Evolutionary conservation across 2,888 invertebrate species (phyloP).

Genomic region (Platynereis dumerilii): DNA sequence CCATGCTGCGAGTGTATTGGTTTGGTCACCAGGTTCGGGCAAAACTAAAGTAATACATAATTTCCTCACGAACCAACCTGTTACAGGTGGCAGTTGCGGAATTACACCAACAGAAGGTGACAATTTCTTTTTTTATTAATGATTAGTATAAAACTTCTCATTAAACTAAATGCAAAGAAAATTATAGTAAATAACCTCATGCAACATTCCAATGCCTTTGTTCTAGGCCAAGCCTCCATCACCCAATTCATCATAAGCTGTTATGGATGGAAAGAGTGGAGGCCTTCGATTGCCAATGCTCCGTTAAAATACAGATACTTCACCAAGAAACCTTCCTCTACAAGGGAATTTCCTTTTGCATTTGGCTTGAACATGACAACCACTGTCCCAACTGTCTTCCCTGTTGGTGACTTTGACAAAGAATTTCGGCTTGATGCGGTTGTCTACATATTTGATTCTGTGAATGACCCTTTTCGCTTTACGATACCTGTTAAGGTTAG

Average conservation of each 20-base stretch:
- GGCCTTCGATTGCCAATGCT: neutral
- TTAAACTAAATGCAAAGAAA: too few relatives aligned
- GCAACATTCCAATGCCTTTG: too few relatives aligned
- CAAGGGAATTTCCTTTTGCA: neutral
- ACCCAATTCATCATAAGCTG: neutral
- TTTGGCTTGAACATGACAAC: neutral
- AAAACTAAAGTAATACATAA: neutral
- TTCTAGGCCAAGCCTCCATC: neutral
- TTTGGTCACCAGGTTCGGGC: neutral
- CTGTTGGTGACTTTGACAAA: neutral
- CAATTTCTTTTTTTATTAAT: too few relatives aligned
- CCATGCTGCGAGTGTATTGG: neutral
- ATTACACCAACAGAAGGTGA: slow-evolving; percentile 3
- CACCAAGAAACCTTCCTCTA: neutral
- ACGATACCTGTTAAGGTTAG: neutral
- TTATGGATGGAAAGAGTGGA: slow-evolving; percentile 5
- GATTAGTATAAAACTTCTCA: too few relatives aligned
- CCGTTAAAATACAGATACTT: neutral
- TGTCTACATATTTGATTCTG: neutral
- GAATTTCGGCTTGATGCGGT: neutral
- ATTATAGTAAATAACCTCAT: too few relatives aligned
- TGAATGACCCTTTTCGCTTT: neutral
- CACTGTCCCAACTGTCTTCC: neutral
- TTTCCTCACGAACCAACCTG: slow-evolving; percentile 8
- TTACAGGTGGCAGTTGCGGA: slow-evolving; percentile 5